Base-by-base conservation (phyloP, 1,140 invertebrate genomes). In the Leguminivora glycinivorella region DNA sequence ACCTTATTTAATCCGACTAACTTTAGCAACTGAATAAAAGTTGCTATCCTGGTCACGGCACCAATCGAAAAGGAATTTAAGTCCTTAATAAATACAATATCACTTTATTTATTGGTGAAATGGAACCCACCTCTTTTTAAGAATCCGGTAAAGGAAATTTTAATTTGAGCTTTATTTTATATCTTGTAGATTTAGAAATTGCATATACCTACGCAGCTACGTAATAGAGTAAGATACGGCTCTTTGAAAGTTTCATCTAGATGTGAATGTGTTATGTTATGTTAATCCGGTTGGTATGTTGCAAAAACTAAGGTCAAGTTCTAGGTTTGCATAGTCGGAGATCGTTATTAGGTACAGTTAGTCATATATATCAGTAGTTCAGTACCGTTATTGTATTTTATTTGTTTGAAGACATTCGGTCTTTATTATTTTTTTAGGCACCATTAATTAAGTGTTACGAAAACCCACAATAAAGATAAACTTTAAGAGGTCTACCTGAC, bases 281-380 rank as follows among this genome's bases (percentile, higher is more conserved):
- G 47, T 22, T 52, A 52, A 52, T 52, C 19, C 17, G 47, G 14
- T 52, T 22, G 47, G 22, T 52, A 52, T 19, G 25, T 9, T 29
- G 29, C 58, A 63, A 31, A 63, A 63, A 29, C 25, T 63, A 63
- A 63, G 58, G 58, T 63, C 58, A 63, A 63, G 58, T 63, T 63
- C 58, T 63, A 63, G 58, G 58, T 29, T 26, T 19, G 34, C 19
- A 43, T 22, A 40, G 14, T 2, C 14, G 26, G 17, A n/a, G 31
- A 52, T 10, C 47, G 7, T 22, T 4, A 17, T 47, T 47, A 10
- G 38, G 5, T 40, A 19, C 6, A 56, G 56, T n/a, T n/a, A 22
- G 4, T 24, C 24, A 58, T 22, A 25, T 60, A n/a, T 56, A 12
- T 24, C 24, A 2, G 12, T 25, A 58, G 7, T 9, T 58, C 22